Evolutionary conservation across 2,113 vertebrate species (phyloP).

Genomic region (Hydropotes inermis): DNA sequence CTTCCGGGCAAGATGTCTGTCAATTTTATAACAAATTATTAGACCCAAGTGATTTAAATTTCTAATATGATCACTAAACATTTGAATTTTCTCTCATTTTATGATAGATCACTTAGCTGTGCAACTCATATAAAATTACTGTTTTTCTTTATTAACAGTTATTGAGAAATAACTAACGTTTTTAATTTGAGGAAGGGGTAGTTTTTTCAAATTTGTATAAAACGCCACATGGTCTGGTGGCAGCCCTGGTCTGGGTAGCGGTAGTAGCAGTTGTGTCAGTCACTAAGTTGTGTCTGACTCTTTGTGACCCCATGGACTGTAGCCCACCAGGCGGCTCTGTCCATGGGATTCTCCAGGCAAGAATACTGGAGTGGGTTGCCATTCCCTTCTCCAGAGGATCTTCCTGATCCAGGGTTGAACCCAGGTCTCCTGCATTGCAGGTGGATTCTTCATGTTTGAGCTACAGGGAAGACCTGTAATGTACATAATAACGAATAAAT

Average conservation of each 20-base stretch:
- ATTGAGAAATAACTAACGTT: not conserved
- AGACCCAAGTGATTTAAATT: not conserved
- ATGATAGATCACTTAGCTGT: not conserved
- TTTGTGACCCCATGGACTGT: not conserved
- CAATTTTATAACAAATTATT: constrained; percentile 22
- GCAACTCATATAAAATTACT: not conserved
- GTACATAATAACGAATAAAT: not conserved
- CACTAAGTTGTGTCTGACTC: not conserved
- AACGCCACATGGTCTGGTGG: not conserved
- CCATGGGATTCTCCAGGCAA: not conserved
- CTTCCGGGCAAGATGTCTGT: not conserved
- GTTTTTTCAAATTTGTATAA: not conserved
- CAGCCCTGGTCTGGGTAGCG: not conserved
- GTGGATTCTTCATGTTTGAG: too few relatives aligned
- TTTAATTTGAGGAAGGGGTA: not conserved
- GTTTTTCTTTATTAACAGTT: not conserved
- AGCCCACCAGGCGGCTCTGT: not conserved
- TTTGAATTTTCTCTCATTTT: constrained; percentile 31
- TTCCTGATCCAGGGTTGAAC: not conserved
- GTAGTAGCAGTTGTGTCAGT: accelerated
- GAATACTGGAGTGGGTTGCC: not conserved
- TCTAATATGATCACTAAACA: not conserved
- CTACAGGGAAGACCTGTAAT: not conserved
- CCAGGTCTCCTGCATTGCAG: not conserved
- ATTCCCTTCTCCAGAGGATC: not conserved